Conservation (phyloP, 2,113 vertebrate genomes). For the Scytalopus superciliaris region DNA sequence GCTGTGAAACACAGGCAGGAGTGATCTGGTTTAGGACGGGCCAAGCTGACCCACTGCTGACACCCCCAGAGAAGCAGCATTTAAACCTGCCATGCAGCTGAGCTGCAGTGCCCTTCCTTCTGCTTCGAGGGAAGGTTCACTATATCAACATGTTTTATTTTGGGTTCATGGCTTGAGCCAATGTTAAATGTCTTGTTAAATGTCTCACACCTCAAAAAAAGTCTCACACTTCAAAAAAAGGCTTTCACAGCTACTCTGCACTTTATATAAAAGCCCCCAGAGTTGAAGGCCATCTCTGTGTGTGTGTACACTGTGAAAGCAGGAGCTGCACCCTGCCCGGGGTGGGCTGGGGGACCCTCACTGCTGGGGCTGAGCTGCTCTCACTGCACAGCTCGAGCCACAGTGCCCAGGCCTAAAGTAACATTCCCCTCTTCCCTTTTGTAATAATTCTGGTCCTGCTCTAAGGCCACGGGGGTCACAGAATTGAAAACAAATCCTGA, state of each 20-base stretch:
- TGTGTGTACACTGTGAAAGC: neutral
- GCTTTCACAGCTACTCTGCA: neutral
- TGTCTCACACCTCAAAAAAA: neutral
- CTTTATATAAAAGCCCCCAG: neutral
- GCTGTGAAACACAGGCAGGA: neutral
- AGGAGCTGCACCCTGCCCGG: neutral
- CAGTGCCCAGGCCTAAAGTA: neutral
- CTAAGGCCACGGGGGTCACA: neutral
- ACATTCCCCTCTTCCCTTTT: neutral
- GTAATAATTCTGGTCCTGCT: neutral
- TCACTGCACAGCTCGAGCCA: neutral
- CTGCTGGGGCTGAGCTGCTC: neutral
- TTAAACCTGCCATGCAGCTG: fast-evolving
- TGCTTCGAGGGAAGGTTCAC: neutral
- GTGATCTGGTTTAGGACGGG: neutral
- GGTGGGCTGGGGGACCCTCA: neutral
- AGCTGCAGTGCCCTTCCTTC: neutral
- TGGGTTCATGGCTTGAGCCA: neutral
- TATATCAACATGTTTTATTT: neutral
- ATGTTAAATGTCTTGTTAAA: neutral
- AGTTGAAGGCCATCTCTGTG: neutral
- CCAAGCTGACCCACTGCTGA: neutral
- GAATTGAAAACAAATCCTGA: neutral
- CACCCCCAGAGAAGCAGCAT: neutral
- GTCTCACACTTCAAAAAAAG: neutral